A percentile compares a stretch with the other conserved stretches of the same genome.
Conservation (phyloP, 2,113 vertebrate species). For the Coregonus clupeaformis region DNA sequence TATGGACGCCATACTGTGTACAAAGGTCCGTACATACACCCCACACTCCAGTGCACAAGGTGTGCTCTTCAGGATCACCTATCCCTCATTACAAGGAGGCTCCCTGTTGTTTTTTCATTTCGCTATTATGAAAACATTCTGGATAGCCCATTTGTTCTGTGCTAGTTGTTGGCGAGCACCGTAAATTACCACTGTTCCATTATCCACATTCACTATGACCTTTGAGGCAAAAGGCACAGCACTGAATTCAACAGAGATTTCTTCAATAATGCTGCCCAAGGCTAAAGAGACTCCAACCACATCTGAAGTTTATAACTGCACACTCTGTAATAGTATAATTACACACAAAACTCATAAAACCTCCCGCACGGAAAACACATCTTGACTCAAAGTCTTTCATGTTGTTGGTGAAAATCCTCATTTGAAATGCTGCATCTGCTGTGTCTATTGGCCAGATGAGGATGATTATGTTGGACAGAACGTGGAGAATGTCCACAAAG, state of each 20-base stretch:
- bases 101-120: neutral
- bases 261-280: conserved; percentile 36
- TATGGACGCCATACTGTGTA: no score
- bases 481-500: conserved; percentile 55
- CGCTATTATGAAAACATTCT: conserved; percentile 13
- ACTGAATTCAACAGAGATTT: neutral
- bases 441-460: conserved; percentile 59
- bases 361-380: conserved; percentile 31
- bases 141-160: conserved; percentile 26
- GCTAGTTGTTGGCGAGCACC: conserved; percentile 21
- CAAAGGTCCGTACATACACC: no score
- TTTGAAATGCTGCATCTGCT: conserved; percentile 45
- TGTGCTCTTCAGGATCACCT: neutral
- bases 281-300: conserved; percentile 52
- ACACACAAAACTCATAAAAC: conserved; percentile 31
- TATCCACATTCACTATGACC: conserved; percentile 30
- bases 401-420: conserved; percentile 41
- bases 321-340: conserved; percentile 38
- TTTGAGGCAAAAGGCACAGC: conserved; percentile 23
- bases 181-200: conserved; percentile 25
- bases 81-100: neutral
- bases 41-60: no score
- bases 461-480: conserved; percentile 67
- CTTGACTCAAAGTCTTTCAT: conserved; percentile 34
- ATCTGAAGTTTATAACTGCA: conserved; percentile 52